phyloP scores from a whole-genome alignment of 2,888 invertebrate genomes.

The Microctonus aethiopoides region DNA sequence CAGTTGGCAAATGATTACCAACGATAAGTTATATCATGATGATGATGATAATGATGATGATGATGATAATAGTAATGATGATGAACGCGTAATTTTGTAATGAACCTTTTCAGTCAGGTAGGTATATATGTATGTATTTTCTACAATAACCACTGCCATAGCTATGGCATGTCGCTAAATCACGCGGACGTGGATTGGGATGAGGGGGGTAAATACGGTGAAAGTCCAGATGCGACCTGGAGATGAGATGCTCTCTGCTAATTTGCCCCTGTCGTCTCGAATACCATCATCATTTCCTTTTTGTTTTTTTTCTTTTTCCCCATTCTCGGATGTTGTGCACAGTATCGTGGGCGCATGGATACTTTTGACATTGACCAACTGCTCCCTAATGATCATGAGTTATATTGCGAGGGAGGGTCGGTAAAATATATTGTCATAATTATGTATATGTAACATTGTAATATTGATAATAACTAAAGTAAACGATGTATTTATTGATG shows the following conservation, averaged over 20 bases:
- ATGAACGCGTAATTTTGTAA: slow-evolving; percentile 56
- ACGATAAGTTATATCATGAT: slow-evolving; percentile 1
- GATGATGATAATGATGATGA: not conserved
- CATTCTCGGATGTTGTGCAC: slow-evolving; percentile 11
- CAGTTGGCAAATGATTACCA: not conserved
- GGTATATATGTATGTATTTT: slow-evolving; percentile 40
- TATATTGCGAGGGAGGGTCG: not conserved
- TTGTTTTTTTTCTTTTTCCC: slow-evolving; percentile 13
- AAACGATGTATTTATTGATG: not conserved
- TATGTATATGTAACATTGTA: not conserved
- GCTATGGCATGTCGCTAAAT: slow-evolving; percentile 50
- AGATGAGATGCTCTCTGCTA: slow-evolving; percentile 54
- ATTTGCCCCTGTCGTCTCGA: slow-evolving; percentile 50
- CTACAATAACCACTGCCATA: slow-evolving; percentile 43
- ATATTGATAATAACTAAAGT: too few relatives aligned
- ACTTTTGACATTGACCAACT: slow-evolving; percentile 35
- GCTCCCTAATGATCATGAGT: slow-evolving; percentile 29
- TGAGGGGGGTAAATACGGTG: slow-evolving; percentile 48
- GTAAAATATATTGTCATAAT: not conserved
- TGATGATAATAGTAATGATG: too few relatives aligned
- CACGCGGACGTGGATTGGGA: slow-evolving; percentile 58
- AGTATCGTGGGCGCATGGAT: slow-evolving; percentile 1
- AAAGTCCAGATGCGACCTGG: slow-evolving; percentile 60
- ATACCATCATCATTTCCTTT: slow-evolving; percentile 24
- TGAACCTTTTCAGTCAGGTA: slow-evolving; percentile 48